Conservation (phyloP, 2,797 vertebrate species). For the Saxicola maurus region DNA sequence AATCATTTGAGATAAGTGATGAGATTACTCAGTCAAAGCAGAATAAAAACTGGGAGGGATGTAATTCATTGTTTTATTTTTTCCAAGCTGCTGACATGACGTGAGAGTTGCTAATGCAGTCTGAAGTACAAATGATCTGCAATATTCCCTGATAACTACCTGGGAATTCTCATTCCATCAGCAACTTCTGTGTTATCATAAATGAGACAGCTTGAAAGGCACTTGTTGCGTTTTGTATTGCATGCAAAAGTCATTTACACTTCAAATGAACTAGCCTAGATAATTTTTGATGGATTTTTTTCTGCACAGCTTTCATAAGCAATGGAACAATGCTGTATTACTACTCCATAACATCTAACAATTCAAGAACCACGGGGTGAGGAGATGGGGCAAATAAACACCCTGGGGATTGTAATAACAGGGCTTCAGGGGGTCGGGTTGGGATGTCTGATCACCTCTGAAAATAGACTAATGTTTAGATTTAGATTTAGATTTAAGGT, state of each 20-base stretch:
- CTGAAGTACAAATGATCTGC: slow-evolving; percentile 22
- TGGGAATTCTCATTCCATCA: slow-evolving; percentile 14
- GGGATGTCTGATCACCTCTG: slow-evolving; percentile 13
- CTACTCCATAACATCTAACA: background rate
- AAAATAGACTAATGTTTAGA: slow-evolving; percentile 18
- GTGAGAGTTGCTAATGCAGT: slow-evolving; percentile 5
- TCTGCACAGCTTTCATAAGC: slow-evolving; percentile 12
- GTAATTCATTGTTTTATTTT: background rate
- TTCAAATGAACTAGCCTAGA: slow-evolving; percentile 45
- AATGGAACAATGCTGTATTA: slow-evolving; percentile 10
- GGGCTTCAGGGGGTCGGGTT: background rate
- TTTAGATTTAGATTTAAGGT: no score
- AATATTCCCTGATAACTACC: slow-evolving; percentile 25
- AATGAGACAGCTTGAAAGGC: slow-evolving; percentile 34
- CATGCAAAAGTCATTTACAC: slow-evolving; percentile 42
- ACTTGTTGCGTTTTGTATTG: slow-evolving; percentile 42
- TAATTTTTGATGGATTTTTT: background rate
- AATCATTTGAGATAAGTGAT: background rate
- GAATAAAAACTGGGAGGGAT: background rate
- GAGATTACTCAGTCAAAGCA: slow-evolving; percentile 8
- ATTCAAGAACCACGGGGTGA: slow-evolving; percentile 20
- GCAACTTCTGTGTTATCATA: slow-evolving; percentile 15
- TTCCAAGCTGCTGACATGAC: background rate
- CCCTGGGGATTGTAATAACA: slow-evolving; percentile 6
- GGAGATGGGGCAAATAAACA: slow-evolving; percentile 30